Conservation (phyloP, 2,888 invertebrate species). For the Cantharis nigra region DNA sequence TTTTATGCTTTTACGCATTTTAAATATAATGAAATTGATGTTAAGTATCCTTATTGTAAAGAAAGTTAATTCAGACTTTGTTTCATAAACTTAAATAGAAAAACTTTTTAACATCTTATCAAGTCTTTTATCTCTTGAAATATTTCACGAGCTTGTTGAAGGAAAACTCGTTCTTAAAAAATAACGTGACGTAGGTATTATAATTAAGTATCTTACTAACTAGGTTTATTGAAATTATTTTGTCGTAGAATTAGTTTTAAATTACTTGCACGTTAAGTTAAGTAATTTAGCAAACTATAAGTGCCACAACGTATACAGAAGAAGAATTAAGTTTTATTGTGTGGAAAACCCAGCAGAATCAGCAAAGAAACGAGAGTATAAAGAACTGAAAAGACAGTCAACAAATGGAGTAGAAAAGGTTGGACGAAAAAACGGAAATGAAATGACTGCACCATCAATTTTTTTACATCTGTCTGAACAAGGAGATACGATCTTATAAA, state of each 20-base stretch:
- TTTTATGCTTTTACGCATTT: neutral
- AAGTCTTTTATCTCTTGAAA: neutral
- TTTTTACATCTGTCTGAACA: slow-evolving; percentile 32
- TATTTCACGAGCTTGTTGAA: neutral
- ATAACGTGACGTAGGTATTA: neutral
- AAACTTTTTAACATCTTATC: neutral
- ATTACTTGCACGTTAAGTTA: slow-evolving; percentile 26
- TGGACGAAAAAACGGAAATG: slow-evolving; percentile 38
- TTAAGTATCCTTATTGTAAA: neutral
- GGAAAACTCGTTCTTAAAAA: neutral
- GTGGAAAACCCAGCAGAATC: slow-evolving; percentile 42
- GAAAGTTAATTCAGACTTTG: neutral
- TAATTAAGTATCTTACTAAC: neutral
- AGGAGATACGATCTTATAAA: slow-evolving; percentile 26
- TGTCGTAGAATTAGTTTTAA: neutral
- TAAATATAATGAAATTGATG: neutral
- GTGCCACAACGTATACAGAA: slow-evolving; percentile 36
- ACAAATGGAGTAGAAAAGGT: slow-evolving; percentile 39
- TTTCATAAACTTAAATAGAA: neutral
- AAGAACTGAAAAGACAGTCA: slow-evolving; percentile 36
- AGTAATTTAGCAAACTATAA: slow-evolving; percentile 36
- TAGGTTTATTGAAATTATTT: neutral
- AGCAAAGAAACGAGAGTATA: slow-evolving; percentile 34
- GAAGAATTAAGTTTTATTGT: slow-evolving; percentile 43
- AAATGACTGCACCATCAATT: slow-evolving; percentile 36